A percentile compares a stretch with the other conserved stretches of the same genome.
Evolutionary conservation across 2,113 vertebrate genomes (phyloP).

Genomic region (pig (Sus scrofa)): DNA sequence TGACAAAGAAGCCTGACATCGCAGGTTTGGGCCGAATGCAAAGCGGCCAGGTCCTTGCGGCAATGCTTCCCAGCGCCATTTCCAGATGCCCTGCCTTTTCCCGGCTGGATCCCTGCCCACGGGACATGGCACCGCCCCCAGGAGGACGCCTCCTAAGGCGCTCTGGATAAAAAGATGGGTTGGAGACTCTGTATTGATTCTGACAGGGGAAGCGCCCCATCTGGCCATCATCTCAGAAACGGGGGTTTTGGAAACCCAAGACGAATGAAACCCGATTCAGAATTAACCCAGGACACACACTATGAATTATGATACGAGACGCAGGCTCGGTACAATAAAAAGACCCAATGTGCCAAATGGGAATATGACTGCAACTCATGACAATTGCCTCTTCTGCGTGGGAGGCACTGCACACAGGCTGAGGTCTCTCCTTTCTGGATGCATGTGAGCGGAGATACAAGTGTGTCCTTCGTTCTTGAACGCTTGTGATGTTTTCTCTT

Average conservation of each 20-base stretch:
- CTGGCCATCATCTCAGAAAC: neutral
- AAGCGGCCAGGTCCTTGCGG: neutral
- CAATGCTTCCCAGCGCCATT: too few relatives aligned
- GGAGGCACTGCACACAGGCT: fast-evolving
- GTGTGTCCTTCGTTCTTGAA: neutral
- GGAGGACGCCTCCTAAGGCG: fast-evolving
- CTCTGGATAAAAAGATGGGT: neutral
- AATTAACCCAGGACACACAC: neutral
- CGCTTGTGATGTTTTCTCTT: fast-evolving
- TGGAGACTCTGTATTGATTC: neutral
- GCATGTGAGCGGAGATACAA: neutral
- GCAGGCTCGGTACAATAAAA: neutral
- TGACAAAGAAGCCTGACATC: neutral
- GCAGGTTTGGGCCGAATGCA: neutral
- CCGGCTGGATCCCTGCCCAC: neutral
- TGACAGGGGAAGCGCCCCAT: neutral
- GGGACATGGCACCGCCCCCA: fast-evolving
- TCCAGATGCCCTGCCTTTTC: neutral
- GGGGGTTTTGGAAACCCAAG: neutral
- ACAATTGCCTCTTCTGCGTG: neutral
- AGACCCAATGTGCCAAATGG: neutral
- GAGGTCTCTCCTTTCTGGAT: neutral
- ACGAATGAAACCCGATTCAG: neutral
- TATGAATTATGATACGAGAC: neutral
- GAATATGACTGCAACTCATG: neutral